Percentiles rank a stretch among this genome's conserved stretches.
Conservation (phyloP, 2,797 vertebrate species). For the Phalloptychus januarius region DNA sequence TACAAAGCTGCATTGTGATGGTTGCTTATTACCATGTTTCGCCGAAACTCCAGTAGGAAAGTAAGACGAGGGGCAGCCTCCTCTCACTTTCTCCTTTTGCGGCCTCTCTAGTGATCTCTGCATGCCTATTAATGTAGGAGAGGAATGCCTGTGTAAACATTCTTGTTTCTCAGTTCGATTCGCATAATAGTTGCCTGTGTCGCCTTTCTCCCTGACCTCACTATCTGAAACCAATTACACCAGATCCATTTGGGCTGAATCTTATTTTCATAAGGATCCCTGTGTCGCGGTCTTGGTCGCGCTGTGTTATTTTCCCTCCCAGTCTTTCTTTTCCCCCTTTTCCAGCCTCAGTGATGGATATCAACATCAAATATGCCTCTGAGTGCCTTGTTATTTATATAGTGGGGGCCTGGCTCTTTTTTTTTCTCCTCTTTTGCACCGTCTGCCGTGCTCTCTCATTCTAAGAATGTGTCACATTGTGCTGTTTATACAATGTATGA, state of each 20-base stretch:
- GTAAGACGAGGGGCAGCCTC: conserved; percentile 26
- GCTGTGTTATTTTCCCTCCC: conserved; percentile 68
- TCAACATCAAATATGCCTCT: conserved; percentile 99
- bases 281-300: conserved; percentile 85
- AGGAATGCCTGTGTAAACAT: conserved; percentile 98
- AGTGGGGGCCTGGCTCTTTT: conserved; percentile 85
- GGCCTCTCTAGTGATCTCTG: conserved; percentile 71
- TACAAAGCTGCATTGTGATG: conserved; percentile 78
- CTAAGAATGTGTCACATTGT: conserved; percentile 98
- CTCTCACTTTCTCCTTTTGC: conserved; percentile 48
- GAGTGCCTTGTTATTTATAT: conserved; percentile 99
- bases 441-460: conserved; percentile 73
- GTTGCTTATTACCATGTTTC: conserved; percentile 74
- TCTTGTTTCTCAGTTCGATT: conserved; percentile 90
- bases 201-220: conserved; percentile 94
- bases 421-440: conserved; percentile 77
- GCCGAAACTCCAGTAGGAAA: conserved; percentile 38
- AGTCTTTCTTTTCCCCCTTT: conserved; percentile 66
- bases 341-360: conserved; percentile 95
- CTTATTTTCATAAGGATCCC: conserved; percentile 98
- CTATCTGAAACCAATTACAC: conserved; percentile 99
- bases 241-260: conserved; percentile 98
- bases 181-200: conserved; percentile 94
- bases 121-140: conserved; percentile 88
- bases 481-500: conserved; percentile 97